A percentile compares a stretch with the other conserved stretches of the same genome.
Conservation (phyloP, 2,888 invertebrate genomes). For the Chironomus tentans region DNA sequence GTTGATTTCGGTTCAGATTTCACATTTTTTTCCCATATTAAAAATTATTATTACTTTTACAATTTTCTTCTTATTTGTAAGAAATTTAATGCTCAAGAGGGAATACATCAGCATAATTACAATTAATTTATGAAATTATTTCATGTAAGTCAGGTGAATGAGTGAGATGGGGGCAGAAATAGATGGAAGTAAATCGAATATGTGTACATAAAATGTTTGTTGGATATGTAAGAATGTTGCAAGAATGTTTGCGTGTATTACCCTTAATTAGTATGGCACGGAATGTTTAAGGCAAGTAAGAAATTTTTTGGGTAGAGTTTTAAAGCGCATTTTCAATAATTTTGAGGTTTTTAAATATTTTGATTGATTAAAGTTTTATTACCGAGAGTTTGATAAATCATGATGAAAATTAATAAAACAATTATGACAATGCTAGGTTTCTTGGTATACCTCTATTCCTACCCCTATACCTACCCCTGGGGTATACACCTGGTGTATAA, state of each 20-base stretch:
- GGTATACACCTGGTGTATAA: too few species aligned
- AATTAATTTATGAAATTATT: conserved; percentile 25
- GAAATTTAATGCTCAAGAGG: conserved; percentile 15
- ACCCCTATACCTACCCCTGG: too few species aligned
- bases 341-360: background rate
- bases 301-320: too few species aligned
- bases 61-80: background rate
- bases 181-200: background rate
- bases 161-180: background rate
- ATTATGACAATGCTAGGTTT: too few species aligned
- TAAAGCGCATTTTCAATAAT: too few species aligned
- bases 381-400: too few species aligned
- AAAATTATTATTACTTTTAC: conserved; percentile 4
- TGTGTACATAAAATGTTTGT: too few species aligned
- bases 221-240: background rate
- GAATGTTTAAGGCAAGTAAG: background rate
- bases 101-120: conserved; percentile 27
- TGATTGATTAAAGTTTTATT: too few species aligned
- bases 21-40: conserved; percentile 17
- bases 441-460: too few species aligned
- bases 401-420: too few species aligned
- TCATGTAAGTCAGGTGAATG: background rate
- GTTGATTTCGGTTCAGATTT: background rate
- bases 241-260: background rate
- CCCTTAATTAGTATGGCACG: conserved; percentile 11